Evolutionary conservation across 2,797 vertebrate species (phyloP).

Genomic region (Moxostoma hubbsi): DNA sequence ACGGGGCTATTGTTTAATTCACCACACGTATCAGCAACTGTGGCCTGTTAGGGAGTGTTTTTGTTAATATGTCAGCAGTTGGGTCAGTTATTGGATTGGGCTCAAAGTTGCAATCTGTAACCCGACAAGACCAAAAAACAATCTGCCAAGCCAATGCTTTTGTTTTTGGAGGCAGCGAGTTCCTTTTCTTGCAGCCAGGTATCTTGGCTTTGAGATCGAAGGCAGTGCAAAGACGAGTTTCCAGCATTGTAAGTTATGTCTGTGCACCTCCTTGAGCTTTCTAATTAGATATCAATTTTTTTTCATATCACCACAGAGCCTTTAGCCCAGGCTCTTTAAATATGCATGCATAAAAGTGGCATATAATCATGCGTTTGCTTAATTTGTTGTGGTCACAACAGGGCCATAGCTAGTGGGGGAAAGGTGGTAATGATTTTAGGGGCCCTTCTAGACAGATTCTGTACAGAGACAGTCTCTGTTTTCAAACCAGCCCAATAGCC

Average conservation of each 20-base stretch:
- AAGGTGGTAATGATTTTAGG: no score
- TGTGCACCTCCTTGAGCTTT: not conserved
- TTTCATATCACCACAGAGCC: not conserved
- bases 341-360: not conserved
- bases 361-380: not conserved
- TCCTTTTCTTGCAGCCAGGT: not conserved
- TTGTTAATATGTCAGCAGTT: conserved; percentile 14
- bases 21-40: not conserved
- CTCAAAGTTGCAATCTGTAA: conserved; percentile 16
- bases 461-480: no score
- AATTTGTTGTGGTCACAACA: not conserved
- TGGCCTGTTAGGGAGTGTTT: not conserved
- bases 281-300: not conserved
- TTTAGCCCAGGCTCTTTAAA: not conserved
- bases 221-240: not conserved
- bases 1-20: not conserved
- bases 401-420: no score
- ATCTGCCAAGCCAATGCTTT: conserved; percentile 20
- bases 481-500: no score
- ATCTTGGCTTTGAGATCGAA: not conserved
- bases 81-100: not conserved
- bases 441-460: no score
- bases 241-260: conserved; percentile 15
- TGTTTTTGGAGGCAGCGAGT: conserved; percentile 5
- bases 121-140: not conserved